Evolutionary conservation across 2,888 invertebrate species (phyloP).

Genomic region (Pinctada fucata): DNA sequence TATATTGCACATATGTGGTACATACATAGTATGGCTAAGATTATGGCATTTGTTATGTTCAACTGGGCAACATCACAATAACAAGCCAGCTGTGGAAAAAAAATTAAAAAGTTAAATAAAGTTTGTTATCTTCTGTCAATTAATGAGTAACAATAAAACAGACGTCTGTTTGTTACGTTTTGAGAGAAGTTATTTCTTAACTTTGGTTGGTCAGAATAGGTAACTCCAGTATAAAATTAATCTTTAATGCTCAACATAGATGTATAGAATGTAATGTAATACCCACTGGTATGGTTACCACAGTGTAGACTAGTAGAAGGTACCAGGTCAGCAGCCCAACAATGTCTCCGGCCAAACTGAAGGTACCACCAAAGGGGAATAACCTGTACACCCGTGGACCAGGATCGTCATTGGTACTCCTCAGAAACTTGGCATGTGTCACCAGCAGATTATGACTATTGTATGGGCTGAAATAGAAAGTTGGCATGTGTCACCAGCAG

Average conservation of each 20-base stretch:
- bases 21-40: conserved; percentile 24
- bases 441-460: conserved; percentile 33
- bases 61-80: conserved; percentile 32
- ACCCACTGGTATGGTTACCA: conserved; percentile 36
- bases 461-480: conserved; percentile 34
- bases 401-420: conserved; percentile 24
- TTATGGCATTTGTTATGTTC: conserved; percentile 28
- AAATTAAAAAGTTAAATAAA: background rate
- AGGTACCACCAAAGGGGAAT: conserved; percentile 31
- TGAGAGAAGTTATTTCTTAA: too few relatives aligned
- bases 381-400: conserved; percentile 21
- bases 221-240: background rate
- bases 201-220: too few relatives aligned
- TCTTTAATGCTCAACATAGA: too few relatives aligned
- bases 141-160: too few relatives aligned
- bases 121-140: too few relatives aligned
- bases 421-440: conserved; percentile 35
- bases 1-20: conserved; percentile 30
- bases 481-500: background rate
- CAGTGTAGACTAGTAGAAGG: conserved; percentile 27
- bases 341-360: conserved; percentile 25
- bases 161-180: too few relatives aligned
- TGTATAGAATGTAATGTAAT: background rate
- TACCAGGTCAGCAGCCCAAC: conserved; percentile 38
- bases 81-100: conserved; percentile 33